Conservation (phyloP, 2,113 vertebrate species). For the Thunnus thynnus region DNA sequence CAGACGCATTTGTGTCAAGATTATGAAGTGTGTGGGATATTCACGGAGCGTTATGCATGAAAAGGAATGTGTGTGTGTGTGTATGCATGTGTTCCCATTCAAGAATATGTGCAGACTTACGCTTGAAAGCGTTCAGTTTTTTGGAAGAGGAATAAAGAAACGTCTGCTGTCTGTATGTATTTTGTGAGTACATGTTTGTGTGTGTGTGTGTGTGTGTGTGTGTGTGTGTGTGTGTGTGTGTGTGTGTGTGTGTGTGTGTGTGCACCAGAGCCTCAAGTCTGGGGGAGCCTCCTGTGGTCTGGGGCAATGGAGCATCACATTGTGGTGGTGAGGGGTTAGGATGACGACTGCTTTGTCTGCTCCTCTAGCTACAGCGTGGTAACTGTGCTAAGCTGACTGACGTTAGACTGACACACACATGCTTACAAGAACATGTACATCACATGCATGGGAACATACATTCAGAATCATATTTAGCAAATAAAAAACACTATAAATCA, state of each 20-base stretch:
- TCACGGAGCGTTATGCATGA: conserved; percentile 54
- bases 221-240: too few relatives aligned
- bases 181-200: conserved; percentile 29
- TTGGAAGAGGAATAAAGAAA: conserved; percentile 76
- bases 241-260: conserved; percentile 23
- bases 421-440: conserved; percentile 20
- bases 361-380: conserved; percentile 44
- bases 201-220: conserved; percentile 13
- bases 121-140: conserved; percentile 45
- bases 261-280: conserved; percentile 52
- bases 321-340: conserved; percentile 69
- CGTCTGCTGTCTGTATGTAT: conserved; percentile 46
- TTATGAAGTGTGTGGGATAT: conserved; percentile 71
- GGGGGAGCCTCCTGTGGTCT: conserved; percentile 70
- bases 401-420: conserved; percentile 17
- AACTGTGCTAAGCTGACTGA: conserved; percentile 46
- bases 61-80: conserved; percentile 48
- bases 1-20: conserved; percentile 60
- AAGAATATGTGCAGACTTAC: conserved; percentile 24
- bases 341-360: conserved; percentile 72
- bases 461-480: background rate
- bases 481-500: conserved; percentile 7
- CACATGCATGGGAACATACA: conserved; percentile 3
- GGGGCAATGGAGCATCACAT: conserved; percentile 77
- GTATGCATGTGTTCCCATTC: conserved; percentile 5